Evolutionary conservation across 1,140 invertebrate genomes (phyloP), one percentile per base, ranked within the genome.

Genomic region (Drosophila punjabiensis): DNA sequence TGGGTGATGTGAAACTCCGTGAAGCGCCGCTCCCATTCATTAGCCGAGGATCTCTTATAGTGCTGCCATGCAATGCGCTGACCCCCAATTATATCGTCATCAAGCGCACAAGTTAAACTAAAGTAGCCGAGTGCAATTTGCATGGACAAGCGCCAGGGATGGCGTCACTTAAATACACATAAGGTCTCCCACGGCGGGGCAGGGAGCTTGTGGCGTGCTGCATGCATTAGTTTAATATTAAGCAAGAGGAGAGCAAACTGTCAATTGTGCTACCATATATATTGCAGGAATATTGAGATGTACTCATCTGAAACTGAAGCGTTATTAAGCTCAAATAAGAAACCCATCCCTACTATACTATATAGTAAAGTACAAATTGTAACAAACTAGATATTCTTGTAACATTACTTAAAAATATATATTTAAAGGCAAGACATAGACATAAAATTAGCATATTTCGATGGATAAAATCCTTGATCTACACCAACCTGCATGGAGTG

Each of bases 151-250:
- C 76, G 58, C 5, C 48, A n/a, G 16, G 48, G 48, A 74, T 74
- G 67, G 56, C 64, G 63, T 79, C 67, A 80, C 76, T 83, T 86
- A 69, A 82, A 86, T 65, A 76, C 69, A 82, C 70, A 78, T 56
- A 71, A 55, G 58, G n/a, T 68, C 48, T 41, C 48, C 10, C 20
- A 30, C 13, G 43, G n/a, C 24, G 37, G 33, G 45, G 47, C 11
- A 30, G 9, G 48, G 39, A 6, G 52, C 20, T 79, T 78, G 77
- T 81, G 84, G 68, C 64, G 41, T 62, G 43, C 56, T 32, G 84
- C 74, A 81, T 65, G 52, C 78, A 74, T 88, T 88, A 81, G 78
- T 76, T 66, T 79, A 81, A 81, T 89, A 88, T 88, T 85, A 88
- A 89, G 83, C 81, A 76, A 71, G 45, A 81, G 35, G 70, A 67